These are phyloP conservation scores for Malurus cyaneus DNA, from an alignment of 2,113 vertebrate genomes.

Conservation along the genomic window DNA sequence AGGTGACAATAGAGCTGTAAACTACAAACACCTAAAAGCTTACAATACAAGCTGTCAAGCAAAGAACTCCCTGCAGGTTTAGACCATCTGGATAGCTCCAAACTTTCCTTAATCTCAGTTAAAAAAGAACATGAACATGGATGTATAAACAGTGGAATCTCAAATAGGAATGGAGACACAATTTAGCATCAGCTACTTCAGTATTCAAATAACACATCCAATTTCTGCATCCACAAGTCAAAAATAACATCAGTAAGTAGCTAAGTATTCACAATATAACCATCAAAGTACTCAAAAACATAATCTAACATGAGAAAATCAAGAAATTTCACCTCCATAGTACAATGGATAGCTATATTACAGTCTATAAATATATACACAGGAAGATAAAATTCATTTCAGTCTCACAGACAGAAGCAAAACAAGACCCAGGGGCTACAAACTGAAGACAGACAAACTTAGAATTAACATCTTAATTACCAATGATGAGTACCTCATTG, in stretches of 20 bases:
- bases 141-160: neutral
- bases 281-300: neutral
- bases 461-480: slow-evolving; percentile 41
- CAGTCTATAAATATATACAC: slow-evolving; percentile 10
- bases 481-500: neutral
- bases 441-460: slow-evolving; percentile 7
- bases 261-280: neutral
- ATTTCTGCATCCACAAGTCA: neutral
- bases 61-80: slow-evolving; percentile 41
- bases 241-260: neutral
- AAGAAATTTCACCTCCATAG: neutral
- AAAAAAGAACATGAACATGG: neutral
- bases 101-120: slow-evolving; percentile 6
- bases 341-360: neutral
- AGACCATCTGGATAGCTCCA: slow-evolving; percentile 29
- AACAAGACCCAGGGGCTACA: slow-evolving; percentile 11
- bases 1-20: slow-evolving; percentile 28
- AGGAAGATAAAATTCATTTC: slow-evolving; percentile 18
- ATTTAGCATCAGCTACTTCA: neutral
- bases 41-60: slow-evolving; percentile 25
- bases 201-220: neutral
- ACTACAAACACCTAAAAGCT: slow-evolving; percentile 26
- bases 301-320: neutral
- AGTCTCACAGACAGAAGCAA: neutral
- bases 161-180: neutral